Base-by-base conservation (phyloP, 2,113 vertebrate genomes). In the Cyrtonyx montezumae region DNA sequence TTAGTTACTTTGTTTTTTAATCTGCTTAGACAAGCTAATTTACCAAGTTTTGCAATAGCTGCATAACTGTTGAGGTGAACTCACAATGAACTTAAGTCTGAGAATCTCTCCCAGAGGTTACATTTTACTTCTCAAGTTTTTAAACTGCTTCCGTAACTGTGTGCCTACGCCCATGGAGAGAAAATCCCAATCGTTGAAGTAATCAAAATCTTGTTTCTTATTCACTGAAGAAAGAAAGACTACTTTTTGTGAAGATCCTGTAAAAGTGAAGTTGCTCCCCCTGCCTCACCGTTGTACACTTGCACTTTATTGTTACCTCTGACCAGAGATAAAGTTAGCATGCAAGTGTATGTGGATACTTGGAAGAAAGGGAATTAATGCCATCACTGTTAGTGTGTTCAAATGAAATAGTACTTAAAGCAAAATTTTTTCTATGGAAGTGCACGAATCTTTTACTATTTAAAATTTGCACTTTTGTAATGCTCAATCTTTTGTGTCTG, bases 241-340 rank as follows among this genome's bases (percentile, higher is more conserved):
- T 51, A 0, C 18, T 61, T 59, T 83, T 53, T 66, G 2, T 49
- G n/a, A 56, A 68, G 79, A 37, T 78, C 5, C 18, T 79, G 22
- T 70, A 34, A 22, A 85, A 94, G 71, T 59, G 65, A 83, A 80
- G 79, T n/a, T 94, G 91, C 92, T 96, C 79, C 91, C 91, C 88
- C 89, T 96, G 84, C 62, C 93, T 94, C 79, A 43, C 13, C 8
- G 3, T 0, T 58, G 5, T 45, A 25, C 76, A 37, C 20, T 32
- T 81, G 77, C 81, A 76, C 74, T 90, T 21, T 8, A 26, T 30
- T 45, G n/a, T 15, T 18, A 36, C 71, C 53, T 17, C 63, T 80
- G 42, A 34, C 40, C 43, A 37, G 48, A 25, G n/a, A 6, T 18
- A 1, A 53, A 46, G 21, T 49, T 59, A 45, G 34, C 12, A 9